phyloP scores from a whole-genome alignment of 2,113 vertebrate species.

The Tetrax tetrax region DNA sequence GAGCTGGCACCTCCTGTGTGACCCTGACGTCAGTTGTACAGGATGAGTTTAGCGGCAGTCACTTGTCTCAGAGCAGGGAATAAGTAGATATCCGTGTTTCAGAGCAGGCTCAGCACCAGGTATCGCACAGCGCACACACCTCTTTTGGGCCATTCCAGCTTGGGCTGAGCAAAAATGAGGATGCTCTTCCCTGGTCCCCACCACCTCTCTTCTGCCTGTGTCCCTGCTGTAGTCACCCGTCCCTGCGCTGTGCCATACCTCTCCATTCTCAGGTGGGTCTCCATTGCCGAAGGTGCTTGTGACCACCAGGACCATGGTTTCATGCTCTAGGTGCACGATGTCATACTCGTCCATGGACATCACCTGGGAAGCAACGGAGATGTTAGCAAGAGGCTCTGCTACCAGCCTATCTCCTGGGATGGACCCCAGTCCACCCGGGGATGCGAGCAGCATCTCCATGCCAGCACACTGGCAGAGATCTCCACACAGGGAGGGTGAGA shows the following conservation, averaged over 20 bases:
- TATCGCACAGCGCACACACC: background rate
- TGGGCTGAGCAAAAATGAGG: background rate
- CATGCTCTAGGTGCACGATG: slow-evolving; percentile 92
- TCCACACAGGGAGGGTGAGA: background rate
- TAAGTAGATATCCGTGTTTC: background rate
- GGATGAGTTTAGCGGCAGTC: background rate
- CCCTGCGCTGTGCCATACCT: slow-evolving; percentile 72
- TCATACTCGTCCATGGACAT: slow-evolving; percentile 98
- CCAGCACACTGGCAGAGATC: too few species aligned
- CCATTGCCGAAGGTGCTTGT: slow-evolving; percentile 98
- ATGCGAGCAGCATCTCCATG: background rate
- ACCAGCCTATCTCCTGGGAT: background rate
- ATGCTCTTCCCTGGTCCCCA: accelerated
- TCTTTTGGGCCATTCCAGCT: background rate
- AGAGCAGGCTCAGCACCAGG: background rate
- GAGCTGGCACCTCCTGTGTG: background rate
- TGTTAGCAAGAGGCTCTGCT: background rate
- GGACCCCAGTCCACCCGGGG: background rate
- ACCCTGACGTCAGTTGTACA: background rate
- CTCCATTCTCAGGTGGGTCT: slow-evolving; percentile 95
- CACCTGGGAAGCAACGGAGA: slow-evolving; percentile 74
- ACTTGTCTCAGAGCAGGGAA: background rate
- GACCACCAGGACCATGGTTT: slow-evolving; percentile 90
- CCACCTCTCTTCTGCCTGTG: accelerated
- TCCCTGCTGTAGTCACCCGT: background rate